These are phyloP conservation scores for Drosophila murphyi DNA, from an alignment of 1,140 invertebrate species.

Conservation along the genomic window DNA sequence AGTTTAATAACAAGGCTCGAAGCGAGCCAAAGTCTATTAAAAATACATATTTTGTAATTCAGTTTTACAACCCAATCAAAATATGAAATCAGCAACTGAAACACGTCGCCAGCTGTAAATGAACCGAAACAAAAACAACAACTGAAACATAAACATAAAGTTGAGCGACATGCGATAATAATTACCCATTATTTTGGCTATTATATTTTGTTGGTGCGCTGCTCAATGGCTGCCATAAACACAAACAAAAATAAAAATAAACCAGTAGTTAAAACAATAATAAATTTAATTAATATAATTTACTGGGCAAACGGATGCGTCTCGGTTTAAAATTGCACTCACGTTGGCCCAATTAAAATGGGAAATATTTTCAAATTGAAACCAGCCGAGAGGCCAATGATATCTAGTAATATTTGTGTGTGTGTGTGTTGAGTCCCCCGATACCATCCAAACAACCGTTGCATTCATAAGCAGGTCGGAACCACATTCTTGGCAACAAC, in stretches of 20 bases:
- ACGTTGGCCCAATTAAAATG: constrained; percentile 36
- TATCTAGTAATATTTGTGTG: not conserved
- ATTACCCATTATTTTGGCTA: constrained; percentile 34
- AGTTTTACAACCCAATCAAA: constrained; percentile 40
- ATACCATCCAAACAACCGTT: not conserved
- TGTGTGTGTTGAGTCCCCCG: not conserved
- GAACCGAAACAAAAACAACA: constrained; percentile 14
- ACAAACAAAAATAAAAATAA: not conserved
- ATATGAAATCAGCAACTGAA: constrained; percentile 31
- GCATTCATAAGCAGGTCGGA: constrained; percentile 23
- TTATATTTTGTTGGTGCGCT: constrained; percentile 28
- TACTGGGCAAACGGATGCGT: constrained; percentile 5
- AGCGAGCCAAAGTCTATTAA: constrained; percentile 31
- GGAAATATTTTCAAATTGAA: constrained; percentile 23
- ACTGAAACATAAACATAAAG: constrained; percentile 1
- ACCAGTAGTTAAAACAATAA: constrained; percentile 7
- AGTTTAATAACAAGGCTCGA: constrained; percentile 26
- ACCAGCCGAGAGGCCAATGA: not conserved
- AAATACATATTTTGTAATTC: constrained; percentile 49
- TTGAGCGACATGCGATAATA: constrained; percentile 39
- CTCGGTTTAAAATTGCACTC: constrained; percentile 40
- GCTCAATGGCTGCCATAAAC: not conserved
- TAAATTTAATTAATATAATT: constrained; percentile 45
- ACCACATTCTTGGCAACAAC: constrained; percentile 13
- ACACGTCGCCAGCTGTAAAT: constrained; percentile 43